Base-by-base conservation (phyloP, 2,888 invertebrate genomes). In the Epinotia demarniana region DNA sequence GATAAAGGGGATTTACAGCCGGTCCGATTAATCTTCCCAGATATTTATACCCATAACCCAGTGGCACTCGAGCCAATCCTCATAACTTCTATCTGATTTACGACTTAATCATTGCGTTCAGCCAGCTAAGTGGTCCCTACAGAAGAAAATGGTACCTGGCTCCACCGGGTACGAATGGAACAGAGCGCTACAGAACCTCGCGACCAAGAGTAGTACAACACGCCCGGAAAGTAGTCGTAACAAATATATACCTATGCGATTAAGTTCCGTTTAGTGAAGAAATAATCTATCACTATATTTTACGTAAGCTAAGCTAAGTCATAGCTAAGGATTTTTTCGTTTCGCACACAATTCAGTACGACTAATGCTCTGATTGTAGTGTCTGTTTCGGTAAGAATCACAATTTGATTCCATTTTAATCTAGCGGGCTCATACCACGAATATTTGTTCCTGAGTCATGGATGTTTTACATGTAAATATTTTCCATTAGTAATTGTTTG, bases 81-180 rank as follows among this genome's bases (percentile, higher is more conserved):
- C 66, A 73, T 73, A 73, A 73, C 72, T 73, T 73, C 58, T 53
- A 53, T 73, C 53, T 73, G 72, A 73, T 73, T 73, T 67, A 73
- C 58, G 66, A 19, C 60, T 73, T 67, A 58, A 67, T 60, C 66
- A 60, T 66, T 19, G 19, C 58, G 27, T 46, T 46, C 39, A 60
- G 43, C 23, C n/a, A 53, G 13, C 53, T 6, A n/a, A 53, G n/a
- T 53, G 8, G 53, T 16, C n/a, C 53, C n/a, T 53, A 13, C n/a
- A n/a, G n/a, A 53, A 53, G 53, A 13, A 53, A 53, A 53, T n/a
- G n/a, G 49, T 49, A 13, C 5, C 16, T n/a, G n/a, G 49, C 16
- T 4, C 5, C 16, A 4, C 49, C 13, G 1, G 5, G 39, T 9
- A 39, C 39, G 3, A 27, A 27, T 27, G 23, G 23, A 39, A 39